Percentiles rank a stretch among this genome's conserved stretches.
phyloP scores from a whole-genome alignment of 1,140 invertebrate genomes.

The Reticulitermes speratus region DNA sequence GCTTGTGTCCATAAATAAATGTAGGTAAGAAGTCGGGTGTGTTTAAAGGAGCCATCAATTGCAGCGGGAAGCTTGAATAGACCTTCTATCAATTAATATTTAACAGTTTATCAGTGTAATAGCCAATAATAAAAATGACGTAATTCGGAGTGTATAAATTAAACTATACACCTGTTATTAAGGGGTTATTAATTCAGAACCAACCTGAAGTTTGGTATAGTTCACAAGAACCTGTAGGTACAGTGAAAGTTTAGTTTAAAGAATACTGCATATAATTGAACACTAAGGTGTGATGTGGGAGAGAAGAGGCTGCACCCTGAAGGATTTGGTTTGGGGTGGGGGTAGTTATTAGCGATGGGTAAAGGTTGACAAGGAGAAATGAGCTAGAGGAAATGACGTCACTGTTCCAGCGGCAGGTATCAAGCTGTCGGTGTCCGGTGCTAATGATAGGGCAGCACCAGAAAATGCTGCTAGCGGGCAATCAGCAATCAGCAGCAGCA shows the following conservation, averaged over 20 bases:
- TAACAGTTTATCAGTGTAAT: constrained; percentile 9
- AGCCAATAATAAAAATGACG: neutral
- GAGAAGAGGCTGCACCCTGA: too few relatives aligned
- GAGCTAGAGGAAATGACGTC: neutral
- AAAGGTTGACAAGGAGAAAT: constrained; percentile 16
- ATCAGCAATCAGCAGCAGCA: neutral
- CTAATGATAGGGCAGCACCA: neutral
- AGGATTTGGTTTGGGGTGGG: too few relatives aligned
- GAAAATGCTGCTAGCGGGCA: neutral
- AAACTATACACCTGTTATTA: neutral
- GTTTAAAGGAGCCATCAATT: neutral
- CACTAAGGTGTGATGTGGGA: too few relatives aligned
- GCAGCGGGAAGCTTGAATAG: neutral
- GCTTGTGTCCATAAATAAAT: neutral
- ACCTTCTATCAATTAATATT: neutral
- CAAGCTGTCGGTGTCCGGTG: neutral
- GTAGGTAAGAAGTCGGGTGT: neutral
- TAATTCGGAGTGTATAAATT: neutral
- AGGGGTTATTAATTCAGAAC: neutral
- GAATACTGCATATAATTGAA: neutral
- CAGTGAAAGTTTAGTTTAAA: too few relatives aligned
- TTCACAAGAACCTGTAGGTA: neutral
- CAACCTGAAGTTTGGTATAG: neutral
- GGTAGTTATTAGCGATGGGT: neutral
- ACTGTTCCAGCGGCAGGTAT: neutral